Percentiles rank a stretch among this genome's conserved stretches.
Evolutionary conservation across 2,113 vertebrate genomes (phyloP).

Genomic region (Rafetus swinhoei): DNA sequence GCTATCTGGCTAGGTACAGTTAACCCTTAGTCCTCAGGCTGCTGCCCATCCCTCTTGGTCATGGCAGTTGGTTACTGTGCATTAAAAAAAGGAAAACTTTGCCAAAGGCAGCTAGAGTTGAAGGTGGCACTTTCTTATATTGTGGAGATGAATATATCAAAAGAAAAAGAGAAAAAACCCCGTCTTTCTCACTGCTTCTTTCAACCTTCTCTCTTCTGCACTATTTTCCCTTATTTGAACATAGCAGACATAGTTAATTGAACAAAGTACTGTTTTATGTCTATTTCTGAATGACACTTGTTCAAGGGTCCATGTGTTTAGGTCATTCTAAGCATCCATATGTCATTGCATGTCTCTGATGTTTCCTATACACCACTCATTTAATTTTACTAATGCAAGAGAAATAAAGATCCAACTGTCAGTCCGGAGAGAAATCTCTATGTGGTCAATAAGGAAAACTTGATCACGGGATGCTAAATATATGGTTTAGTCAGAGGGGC

Average conservation of each 20-base stretch:
- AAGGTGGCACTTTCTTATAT: background rate
- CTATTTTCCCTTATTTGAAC: background rate
- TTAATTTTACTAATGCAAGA: conserved; percentile 14
- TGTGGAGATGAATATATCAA: background rate
- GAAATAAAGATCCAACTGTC: background rate
- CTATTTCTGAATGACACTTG: background rate
- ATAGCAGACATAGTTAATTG: background rate
- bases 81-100: background rate
- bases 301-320: background rate
- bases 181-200: fast-evolving
- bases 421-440: background rate
- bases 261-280: background rate
- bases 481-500: background rate
- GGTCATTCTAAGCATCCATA: background rate
- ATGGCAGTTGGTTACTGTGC: background rate
- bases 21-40: no score
- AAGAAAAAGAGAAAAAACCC: background rate
- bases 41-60: no score
- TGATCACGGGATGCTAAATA: background rate
- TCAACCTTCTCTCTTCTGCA: background rate
- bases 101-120: background rate
- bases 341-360: background rate
- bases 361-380: background rate
- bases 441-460: background rate
- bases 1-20: no score